Evolutionary conservation across 2,797 vertebrate species (phyloP), one percentile per base, ranked within the genome.

Genomic region (Dendrocincla tyrannina): DNA sequence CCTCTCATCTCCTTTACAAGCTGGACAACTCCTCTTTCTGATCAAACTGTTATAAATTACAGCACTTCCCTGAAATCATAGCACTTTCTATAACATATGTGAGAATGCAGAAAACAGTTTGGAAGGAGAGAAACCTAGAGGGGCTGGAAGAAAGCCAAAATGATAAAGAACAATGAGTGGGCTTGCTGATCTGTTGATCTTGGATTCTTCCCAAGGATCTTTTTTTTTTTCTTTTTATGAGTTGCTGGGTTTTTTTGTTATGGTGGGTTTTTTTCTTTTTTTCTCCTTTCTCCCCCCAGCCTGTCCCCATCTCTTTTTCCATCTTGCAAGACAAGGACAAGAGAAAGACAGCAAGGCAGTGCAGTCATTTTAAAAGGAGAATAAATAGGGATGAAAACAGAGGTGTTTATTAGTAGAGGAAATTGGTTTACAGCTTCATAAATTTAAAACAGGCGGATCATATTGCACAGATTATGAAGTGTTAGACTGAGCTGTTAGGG

Each of bases 121-220:
- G 91, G 82, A 49, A 24, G 72, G 63, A 91, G n/a, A 89, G 73
- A 72, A 96, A 92, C 91, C 89, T 94, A 91, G 89, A 91, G 88
- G 91, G 79, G 39, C 88, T 96, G 95, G 95, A 89, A 84, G 73
- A 32, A 46, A 91, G 92, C 95, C 95, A 96, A 88, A 91, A 30
- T 0, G 5, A 90, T 96, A 93, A 96, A 93, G 95, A 96, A 96
- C 94, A 96, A 92, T 96, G 95, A 97, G 92, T 86, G 66, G 85
- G 89, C 91, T 96, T 93, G 82, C 92, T 96, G 95, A 85, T 96
- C 94, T 96, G 96, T 91, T 96, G 95, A 85, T 96, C 95, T 96
- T 97, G 95, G 95, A 94, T 81, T 88, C 79, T 91, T 30, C 93
- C 92, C 93, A 93, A 96, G 58, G 76, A 44, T 44, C 42, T 44